Base-by-base conservation (phyloP, 1,140 invertebrate genomes). In the Pissodes strobi region DNA sequence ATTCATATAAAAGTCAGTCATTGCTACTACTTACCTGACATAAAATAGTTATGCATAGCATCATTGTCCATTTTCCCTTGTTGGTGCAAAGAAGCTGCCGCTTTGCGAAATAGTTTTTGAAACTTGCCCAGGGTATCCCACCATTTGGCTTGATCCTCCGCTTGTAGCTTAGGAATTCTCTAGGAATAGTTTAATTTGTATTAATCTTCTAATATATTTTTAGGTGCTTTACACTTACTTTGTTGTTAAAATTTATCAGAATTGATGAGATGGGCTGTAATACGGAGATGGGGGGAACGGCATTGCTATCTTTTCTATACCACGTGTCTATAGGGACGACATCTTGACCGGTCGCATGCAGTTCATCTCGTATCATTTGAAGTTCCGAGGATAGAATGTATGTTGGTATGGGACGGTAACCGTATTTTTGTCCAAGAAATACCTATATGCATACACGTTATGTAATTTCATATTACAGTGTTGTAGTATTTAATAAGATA, bases 371-470 rank as follows among this genome's bases (percentile, higher is more conserved):
- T n/a, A 99, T 81, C 82, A 94, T 82, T 66, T 92, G 90, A 45
- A 98, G 83, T 75, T 99, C 96, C 0, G 92, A 92, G 9, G 92
- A 94, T 0, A 96, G 78, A 38, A 99, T 95, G 74, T 95, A 94
- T 0, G 95, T 97, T 2, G 96, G 96, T 66, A 99, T 95, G 1
- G 96, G 96, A 6, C 97, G 85, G 74, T 98, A 99, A 2, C 97
- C 97, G 78, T 99, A 99, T 78, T 99, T 99, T 81, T 99, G 96
- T 0, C 96, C 96, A 0, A 98, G 81, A 75, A 99, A 97, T 17
- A 97, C 94, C 84, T n/a, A n/a, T n/a, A n/a, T n/a, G n/a, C n/a
- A n/a, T n/a, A n/a, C n/a, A n/a, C n/a, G n/a, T n/a, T n/a, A n/a
- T n/a, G n/a, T n/a, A n/a, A n/a, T n/a, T n/a, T n/a, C n/a, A n/a